Base-by-base conservation (phyloP, 2,797 vertebrate genomes). In the Pantherophis alleghaniensis region DNA sequence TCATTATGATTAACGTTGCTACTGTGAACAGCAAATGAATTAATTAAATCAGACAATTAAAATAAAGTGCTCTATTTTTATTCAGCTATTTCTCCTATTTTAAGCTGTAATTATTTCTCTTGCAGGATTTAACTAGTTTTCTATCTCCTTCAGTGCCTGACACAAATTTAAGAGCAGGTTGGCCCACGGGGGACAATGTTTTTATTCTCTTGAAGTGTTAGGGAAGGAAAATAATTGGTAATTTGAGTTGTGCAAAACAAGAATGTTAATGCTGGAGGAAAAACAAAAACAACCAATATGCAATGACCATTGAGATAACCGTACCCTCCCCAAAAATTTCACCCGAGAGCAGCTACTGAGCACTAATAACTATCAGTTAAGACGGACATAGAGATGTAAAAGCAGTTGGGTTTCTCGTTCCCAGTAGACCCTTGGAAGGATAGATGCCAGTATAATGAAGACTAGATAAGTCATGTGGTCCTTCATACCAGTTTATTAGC, bases 1-100 rank as follows among this genome's bases (percentile, higher is more conserved):
- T 42, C 22, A 93, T 95, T 95, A 26, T 96, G 91, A 95, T 96
- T 66, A 92, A 92, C 94, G 55, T 0, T 94, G n/a, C 87, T 95
- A 59, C 90, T 51, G 92, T 91, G 91, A 95, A 93, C 91, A 92
- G 10, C 32, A 94, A 94, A 92, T 2, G 0, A 92, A 96, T 94
- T 90, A 88, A 94, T 96, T 93, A 94, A 95, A 90, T 0, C 1
- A 66, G 5, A 94, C 79, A 88, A 37, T 93, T 95, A 92, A 94
- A 96, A 95, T 93, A 92, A 95, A 93, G 3, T 28, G 5, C n/a
- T 91, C 47, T 94, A 92, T n/a, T 42, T 95, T 94, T 92, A 92
- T 94, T 22, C 1, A 94, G 55, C 1, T 93, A 96, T 95, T 96
- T 37, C 61, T 89, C 93, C 37, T 13, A 93, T 1, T 88, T 59